A percentile compares a stretch with the other conserved stretches of the same genome.
Evolutionary conservation across 2,888 invertebrate genomes (phyloP).

Genomic region (Dasysyrphus albostriatus): DNA sequence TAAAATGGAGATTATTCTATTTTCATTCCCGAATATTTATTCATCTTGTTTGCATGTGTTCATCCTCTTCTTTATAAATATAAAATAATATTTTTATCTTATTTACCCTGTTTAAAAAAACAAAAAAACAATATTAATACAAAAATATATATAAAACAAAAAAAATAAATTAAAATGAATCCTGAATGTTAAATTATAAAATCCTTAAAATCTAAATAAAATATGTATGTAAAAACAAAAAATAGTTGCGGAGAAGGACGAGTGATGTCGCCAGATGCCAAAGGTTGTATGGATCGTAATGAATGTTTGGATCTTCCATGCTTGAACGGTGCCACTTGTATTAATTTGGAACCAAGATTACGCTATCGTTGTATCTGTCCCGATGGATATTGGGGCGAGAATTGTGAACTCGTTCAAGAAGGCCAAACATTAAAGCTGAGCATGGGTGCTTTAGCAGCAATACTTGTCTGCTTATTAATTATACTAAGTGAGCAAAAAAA

Average conservation of each 20-base stretch:
- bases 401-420: constrained; percentile 96
- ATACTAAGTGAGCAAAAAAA: constrained; percentile 94
- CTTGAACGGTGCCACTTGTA: constrained; percentile 95
- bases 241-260: constrained; percentile 96
- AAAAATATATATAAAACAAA: constrained; percentile 5
- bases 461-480: constrained; percentile 98
- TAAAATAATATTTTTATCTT: constrained; percentile 23
- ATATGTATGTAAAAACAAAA: neutral
- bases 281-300: constrained; percentile 97
- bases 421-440: constrained; percentile 97
- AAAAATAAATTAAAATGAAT: constrained; percentile 14
- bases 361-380: constrained; percentile 95
- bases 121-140: neutral
- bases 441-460: constrained; percentile 98
- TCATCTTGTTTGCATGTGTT: constrained; percentile 67
- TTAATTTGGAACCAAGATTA: constrained; percentile 94
- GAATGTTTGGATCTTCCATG: constrained; percentile 97
- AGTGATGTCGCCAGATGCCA: constrained; percentile 94
- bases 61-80: constrained; percentile 41
- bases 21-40: constrained; percentile 26
- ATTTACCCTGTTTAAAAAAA: constrained; percentile 15
- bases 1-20: constrained; percentile 30
- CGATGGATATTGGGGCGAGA: constrained; percentile 96
- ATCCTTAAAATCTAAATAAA: constrained; percentile 31
- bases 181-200: constrained; percentile 58